Conservation (phyloP, 2,888 invertebrate genomes). For the Euproctis similis region DNA sequence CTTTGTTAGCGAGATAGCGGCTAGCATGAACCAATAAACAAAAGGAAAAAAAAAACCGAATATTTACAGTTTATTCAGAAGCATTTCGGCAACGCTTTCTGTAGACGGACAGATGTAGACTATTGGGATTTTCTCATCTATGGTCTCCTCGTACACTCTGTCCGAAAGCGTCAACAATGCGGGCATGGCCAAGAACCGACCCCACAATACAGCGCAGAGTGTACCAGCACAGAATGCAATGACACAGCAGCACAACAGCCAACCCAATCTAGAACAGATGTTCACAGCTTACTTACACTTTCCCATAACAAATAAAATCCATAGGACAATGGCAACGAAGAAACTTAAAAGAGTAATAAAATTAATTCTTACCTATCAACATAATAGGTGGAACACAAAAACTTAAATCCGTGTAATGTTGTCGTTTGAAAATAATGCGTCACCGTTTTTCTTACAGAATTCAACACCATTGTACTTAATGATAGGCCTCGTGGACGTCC, state of each 20-base stretch:
- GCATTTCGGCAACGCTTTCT: conserved; percentile 24
- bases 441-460: conserved; percentile 21
- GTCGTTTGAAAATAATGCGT: conserved; percentile 45
- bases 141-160: conserved; percentile 17
- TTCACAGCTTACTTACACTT: no score
- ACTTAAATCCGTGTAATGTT: conserved; percentile 63
- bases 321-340: no score
- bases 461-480: no score
- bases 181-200: conserved; percentile 49
- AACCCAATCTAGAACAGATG: conserved; percentile 31
- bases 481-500: no score
- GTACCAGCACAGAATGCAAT: conserved; percentile 53
- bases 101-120: conserved; percentile 44
- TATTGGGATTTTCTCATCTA: conserved; percentile 28
- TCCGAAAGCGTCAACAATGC: conserved; percentile 42
- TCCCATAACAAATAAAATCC: no score
- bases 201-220: conserved; percentile 56
- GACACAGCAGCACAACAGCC: conserved; percentile 46
- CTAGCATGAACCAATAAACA: no score
- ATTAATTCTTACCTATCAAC: conserved; percentile 46
- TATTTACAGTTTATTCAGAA: conserved; percentile 38
- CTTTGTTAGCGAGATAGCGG: no score
- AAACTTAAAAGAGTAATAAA: not conserved
- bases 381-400: conserved; percentile 37
- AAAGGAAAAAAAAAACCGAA: no score